Evolutionary conservation across 1,140 invertebrate species (phyloP).

Genomic region (Drosophila kohkoa): DNA sequence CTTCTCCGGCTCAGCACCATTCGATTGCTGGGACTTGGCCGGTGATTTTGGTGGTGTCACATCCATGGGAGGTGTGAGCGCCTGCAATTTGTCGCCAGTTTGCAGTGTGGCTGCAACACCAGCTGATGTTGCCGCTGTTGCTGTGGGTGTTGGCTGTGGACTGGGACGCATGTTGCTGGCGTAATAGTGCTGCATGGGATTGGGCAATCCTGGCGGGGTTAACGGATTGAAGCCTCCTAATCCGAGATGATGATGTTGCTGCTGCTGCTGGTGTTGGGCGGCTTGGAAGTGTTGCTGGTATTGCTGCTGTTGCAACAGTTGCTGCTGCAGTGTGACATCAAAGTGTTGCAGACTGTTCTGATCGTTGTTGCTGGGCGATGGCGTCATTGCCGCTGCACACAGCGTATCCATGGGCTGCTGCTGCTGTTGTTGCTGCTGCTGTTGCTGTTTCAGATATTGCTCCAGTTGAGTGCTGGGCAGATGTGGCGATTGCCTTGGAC

Average conservation of each 20-base stretch:
- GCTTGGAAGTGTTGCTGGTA: constrained; percentile 82
- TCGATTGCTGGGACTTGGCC: constrained; percentile 86
- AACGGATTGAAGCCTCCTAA: constrained; percentile 83
- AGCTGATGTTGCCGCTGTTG: constrained; percentile 16
- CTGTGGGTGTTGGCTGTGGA: constrained; percentile 70
- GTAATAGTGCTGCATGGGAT: constrained; percentile 83
- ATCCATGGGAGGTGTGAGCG: constrained; percentile 82
- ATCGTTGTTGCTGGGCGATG: constrained; percentile 85
- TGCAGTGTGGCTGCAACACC: constrained; percentile 19
- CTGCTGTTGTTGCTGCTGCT: constrained; percentile 64
- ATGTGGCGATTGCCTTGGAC: constrained; percentile 60
- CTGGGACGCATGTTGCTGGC: constrained; percentile 84
- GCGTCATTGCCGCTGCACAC: constrained; percentile 81
- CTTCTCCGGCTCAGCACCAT: constrained; percentile 68
- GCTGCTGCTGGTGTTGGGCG: constrained; percentile 65
- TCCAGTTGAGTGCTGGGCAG: constrained; percentile 60
- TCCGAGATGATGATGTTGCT: constrained; percentile 71
- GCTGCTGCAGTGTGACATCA: constrained; percentile 71
- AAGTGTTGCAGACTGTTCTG: constrained; percentile 77
- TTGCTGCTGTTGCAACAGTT: constrained; percentile 77
- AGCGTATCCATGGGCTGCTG: constrained; percentile 74
- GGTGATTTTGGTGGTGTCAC: constrained; percentile 87
- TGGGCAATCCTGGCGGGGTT: constrained; percentile 85
- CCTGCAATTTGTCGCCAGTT: constrained; percentile 63
- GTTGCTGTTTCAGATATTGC: constrained; percentile 74